These are phyloP conservation scores for Cyclargus thomasi DNA, from an alignment of 1,140 invertebrate genomes.

Conservation along the genomic window DNA sequence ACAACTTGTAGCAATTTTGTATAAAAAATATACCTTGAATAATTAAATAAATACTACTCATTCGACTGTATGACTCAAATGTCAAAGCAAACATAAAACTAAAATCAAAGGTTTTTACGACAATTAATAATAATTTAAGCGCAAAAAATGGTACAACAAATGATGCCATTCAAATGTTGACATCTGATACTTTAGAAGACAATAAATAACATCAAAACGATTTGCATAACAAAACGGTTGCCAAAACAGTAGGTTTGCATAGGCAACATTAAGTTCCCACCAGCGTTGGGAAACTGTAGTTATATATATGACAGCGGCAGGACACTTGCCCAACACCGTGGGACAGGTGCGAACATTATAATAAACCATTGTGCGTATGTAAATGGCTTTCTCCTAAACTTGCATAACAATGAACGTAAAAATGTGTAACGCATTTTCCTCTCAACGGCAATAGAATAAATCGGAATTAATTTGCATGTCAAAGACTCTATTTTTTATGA, in stretches of 20 bases:
- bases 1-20: too few species aligned
- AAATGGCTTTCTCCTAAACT: background rate
- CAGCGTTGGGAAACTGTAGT: background rate
- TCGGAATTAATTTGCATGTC: background rate
- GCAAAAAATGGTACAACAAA: background rate
- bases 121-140: background rate
- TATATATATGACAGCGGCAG: background rate
- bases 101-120: too few species aligned
- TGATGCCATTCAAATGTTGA: background rate
- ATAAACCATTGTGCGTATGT: conserved; percentile 3
- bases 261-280: background rate
- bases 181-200: conserved; percentile 16
- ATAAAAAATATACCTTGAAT: too few species aligned
- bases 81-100: too few species aligned
- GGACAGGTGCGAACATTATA: background rate
- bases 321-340: background rate
- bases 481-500: background rate
- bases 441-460: background rate
- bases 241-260: background rate
- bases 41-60: too few species aligned
- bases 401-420: background rate
- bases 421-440: background rate
- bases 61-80: too few species aligned
- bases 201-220: conserved; percentile 17
- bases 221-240: conserved; percentile 1